phyloP scores from a whole-genome alignment of 2,797 vertebrate genomes.

The Selene dorsalis region DNA sequence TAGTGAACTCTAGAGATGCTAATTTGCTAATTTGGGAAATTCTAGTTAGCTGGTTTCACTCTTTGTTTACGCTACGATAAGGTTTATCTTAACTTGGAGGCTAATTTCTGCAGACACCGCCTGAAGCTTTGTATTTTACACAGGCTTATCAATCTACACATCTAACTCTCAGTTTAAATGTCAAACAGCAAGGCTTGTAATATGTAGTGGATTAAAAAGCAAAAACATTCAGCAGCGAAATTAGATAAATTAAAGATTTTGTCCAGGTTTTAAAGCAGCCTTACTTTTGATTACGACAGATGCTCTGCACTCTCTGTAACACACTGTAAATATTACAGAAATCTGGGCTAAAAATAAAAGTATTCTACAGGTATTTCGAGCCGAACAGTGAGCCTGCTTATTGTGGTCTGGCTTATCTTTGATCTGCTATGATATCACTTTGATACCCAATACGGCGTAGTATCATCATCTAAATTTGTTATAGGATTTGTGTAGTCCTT shows the following conservation, averaged over 20 bases:
- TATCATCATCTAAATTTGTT: conserved; percentile 11
- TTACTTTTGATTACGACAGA: neutral
- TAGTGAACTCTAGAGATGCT: neutral
- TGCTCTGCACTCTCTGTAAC: too few species aligned
- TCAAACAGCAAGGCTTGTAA: too few species aligned
- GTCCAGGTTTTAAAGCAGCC: neutral
- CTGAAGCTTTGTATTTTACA: too few species aligned
- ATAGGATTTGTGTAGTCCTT: conserved; percentile 53
- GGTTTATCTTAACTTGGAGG: too few species aligned
- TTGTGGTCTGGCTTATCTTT: neutral
- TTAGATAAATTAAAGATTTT: neutral
- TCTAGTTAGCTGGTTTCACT: neutral
- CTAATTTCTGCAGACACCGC: neutral
- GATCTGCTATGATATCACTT: conserved; percentile 7
- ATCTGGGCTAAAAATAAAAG: neutral
- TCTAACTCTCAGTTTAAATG: too few species aligned
- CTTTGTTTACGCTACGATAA: too few species aligned
- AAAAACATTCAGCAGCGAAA: too few species aligned
- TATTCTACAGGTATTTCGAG: neutral
- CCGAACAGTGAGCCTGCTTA: neutral
- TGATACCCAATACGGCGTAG: conserved; percentile 12
- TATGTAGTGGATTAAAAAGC: too few species aligned
- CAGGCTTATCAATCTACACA: too few species aligned
- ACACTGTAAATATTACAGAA: too few species aligned
- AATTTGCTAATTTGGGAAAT: neutral